Percentiles rank a stretch among this genome's conserved stretches.
Evolutionary conservation across 2,797 vertebrate genomes (phyloP).

Genomic region (Cryptoblepharus egeriae): DNA sequence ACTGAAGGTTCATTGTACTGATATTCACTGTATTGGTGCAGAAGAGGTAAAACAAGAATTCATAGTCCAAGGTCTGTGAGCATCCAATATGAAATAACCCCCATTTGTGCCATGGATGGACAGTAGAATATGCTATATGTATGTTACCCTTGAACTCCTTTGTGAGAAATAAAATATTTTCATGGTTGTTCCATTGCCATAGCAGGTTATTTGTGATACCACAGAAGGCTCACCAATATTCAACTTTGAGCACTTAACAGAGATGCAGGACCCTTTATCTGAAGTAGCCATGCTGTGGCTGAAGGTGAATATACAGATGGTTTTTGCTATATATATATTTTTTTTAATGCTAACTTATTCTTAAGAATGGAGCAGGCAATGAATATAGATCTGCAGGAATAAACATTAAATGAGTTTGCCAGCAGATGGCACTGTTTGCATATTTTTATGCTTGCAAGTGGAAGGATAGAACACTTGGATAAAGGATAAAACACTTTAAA

Average conservation of each 20-base stretch:
- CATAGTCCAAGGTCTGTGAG: too few species aligned
- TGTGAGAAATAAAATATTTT: background rate
- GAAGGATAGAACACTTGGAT: background rate
- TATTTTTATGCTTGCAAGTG: background rate
- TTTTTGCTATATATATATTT: background rate
- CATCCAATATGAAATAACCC: background rate
- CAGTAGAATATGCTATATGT: too few species aligned
- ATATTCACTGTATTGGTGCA: too few species aligned
- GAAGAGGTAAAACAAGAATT: background rate
- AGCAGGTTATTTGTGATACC: background rate
- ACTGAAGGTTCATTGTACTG: too few species aligned
- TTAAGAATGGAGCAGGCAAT: background rate
- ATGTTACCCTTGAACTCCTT: too few species aligned
- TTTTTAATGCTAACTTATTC: background rate
- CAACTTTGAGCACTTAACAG: background rate
- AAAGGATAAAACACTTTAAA: background rate
- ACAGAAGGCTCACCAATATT: background rate
- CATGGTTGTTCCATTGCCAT: background rate
- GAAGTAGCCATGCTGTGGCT: background rate
- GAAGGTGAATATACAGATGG: background rate
- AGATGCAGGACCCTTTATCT: background rate
- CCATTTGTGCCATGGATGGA: too few species aligned
- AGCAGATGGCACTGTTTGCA: constrained; percentile 12
- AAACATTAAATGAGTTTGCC: background rate
- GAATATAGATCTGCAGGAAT: background rate